Evolutionary conservation across 2,888 invertebrate genomes (phyloP), one percentile per base, ranked within the genome.

Genomic region (Drosophila stalkeri): DNA sequence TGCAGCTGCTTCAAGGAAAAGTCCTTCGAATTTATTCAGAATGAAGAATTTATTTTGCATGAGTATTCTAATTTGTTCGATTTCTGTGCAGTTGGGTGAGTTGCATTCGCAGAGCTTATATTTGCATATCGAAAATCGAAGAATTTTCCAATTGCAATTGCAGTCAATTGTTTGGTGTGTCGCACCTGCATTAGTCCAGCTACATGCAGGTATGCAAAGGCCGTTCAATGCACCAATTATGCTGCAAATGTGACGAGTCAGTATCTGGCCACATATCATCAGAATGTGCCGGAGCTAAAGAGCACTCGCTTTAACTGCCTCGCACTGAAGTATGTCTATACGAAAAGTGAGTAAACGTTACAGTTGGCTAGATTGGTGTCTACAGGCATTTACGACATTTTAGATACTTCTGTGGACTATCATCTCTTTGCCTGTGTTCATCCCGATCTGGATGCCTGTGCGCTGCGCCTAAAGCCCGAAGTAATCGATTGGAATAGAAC

Each of bases 321-420:
- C n/a, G 54, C 54, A 2, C 37, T 54, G 54, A 9, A 39, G 54
- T 54, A 54, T 54, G 16, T 39, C 39, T 23, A 54, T 27, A 6
- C 2, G 23, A 54, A 39, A 37, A 54, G 54, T 54, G 54, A 54
- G 54, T 54, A 23, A 14, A 14, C 6, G 2, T 12, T 52, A n/a
- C 16, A 20, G 20, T 14, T 7, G 2, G 27, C 6, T 27, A 27
- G 27, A 6, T 27, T 6, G 27, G 4, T 27, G 27, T 27, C 27
- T 27, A 27, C 27, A 27, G 3, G 27, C 27, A 27, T 27, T 14
- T 23, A 3, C 14, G 7, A 11, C 5, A 33, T 33, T 12, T 8
- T 7, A 54, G 54, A 54, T 27, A n/a, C 39, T 6, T 54, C 54
- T 27, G 54, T 54, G 54, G 37, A 54, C 11, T 54, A 54, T 39